These are phyloP conservation scores for Alaudala cheleensis DNA, from an alignment of 2,113 vertebrate genomes.

Conservation along the genomic window DNA sequence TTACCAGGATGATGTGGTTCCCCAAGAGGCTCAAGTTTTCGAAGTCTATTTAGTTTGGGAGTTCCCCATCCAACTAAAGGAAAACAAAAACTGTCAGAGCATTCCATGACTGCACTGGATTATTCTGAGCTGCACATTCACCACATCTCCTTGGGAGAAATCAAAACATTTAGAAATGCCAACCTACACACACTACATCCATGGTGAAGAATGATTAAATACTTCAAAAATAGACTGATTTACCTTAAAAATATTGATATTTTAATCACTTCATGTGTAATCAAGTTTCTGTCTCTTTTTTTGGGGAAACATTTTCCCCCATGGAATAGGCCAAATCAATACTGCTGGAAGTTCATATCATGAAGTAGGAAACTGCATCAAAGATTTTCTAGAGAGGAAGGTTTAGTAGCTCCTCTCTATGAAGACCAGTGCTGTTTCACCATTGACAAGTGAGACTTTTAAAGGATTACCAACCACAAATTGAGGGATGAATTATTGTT, in stretches of 20 bases:
- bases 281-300: neutral
- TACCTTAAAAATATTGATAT: neutral
- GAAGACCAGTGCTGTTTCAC: neutral
- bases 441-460: neutral
- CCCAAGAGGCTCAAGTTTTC: slow-evolving; percentile 83
- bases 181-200: neutral
- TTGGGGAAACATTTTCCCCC: neutral
- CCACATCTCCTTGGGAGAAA: neutral
- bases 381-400: neutral
- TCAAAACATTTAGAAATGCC: neutral
- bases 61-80: slow-evolving; percentile 82
- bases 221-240: neutral
- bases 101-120: neutral
- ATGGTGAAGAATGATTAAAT: neutral
- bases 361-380: neutral
- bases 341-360: neutral
- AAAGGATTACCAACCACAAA: neutral
- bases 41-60: slow-evolving; percentile 80
- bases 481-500: neutral
- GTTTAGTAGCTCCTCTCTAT: neutral
- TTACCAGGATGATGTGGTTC: slow-evolving; percentile 82
- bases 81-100: slow-evolving; percentile 71
- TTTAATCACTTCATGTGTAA: neutral
- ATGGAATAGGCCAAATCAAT: neutral
- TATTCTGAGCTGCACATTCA: neutral